Evolutionary conservation across 2,797 vertebrate species (phyloP).

Genomic region (Gorsachius magnificus): DNA sequence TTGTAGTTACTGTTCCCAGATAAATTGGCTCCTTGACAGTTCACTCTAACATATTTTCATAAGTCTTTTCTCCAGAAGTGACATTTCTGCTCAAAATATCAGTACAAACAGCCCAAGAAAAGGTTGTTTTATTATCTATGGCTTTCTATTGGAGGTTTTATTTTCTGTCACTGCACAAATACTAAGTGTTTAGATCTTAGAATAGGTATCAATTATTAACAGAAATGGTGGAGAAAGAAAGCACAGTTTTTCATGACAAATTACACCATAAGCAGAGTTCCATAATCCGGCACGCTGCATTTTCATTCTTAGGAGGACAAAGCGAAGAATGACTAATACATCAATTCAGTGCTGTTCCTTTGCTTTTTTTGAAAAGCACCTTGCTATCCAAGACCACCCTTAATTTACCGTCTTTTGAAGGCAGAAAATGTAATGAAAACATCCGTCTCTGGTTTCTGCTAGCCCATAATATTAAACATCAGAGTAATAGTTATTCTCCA

Average conservation of each 20-base stretch:
- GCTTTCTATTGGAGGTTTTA: background rate
- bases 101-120: background rate
- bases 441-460: background rate
- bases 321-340: conserved; percentile 8
- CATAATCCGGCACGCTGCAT: background rate
- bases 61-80: background rate
- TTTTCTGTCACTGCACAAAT: background rate
- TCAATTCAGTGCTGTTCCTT: background rate
- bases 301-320: conserved; percentile 38
- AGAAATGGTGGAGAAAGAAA: conserved; percentile 6
- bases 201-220: conserved; percentile 31
- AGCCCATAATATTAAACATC: background rate
- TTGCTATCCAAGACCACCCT: conserved; percentile 15
- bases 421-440: conserved; percentile 46
- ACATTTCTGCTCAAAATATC: background rate
- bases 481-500: conserved; percentile 1
- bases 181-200: background rate
- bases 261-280: conserved; percentile 4
- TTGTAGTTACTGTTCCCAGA: background rate
- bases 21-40: background rate
- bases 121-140: background rate
- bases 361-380: conserved; percentile 3
- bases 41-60: background rate
- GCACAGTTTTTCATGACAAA: conserved; percentile 28
- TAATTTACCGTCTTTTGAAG: conserved; percentile 38